Conservation (phyloP, 2,888 invertebrate genomes). For the Idaea aversata region DNA sequence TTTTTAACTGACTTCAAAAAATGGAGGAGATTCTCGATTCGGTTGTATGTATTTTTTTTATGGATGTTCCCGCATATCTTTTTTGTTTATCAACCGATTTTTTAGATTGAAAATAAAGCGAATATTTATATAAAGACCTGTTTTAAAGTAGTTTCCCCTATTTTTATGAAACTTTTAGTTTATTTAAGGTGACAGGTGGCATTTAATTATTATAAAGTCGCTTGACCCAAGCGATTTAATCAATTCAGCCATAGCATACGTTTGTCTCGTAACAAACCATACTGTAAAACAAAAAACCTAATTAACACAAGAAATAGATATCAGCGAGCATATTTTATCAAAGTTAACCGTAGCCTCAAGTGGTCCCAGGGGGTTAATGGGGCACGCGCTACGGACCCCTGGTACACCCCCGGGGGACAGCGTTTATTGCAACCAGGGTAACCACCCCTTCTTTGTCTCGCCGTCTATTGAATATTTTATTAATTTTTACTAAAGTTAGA, state of each 20-base stretch:
- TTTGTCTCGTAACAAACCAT: not conserved
- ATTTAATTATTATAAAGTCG: not conserved
- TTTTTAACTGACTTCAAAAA: too few species aligned
- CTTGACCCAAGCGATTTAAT: not conserved
- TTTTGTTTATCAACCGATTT: too few species aligned
- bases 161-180: too few species aligned
- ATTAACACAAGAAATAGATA: not conserved
- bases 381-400: not conserved
- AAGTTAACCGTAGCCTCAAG: not conserved
- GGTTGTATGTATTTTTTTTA: too few species aligned
- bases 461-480: constrained; percentile 65
- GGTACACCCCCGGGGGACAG: constrained; percentile 32
- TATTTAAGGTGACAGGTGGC: too few species aligned
- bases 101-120: too few species aligned
- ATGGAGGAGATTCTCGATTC: too few species aligned
- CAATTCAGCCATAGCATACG: not conserved
- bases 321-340: not conserved
- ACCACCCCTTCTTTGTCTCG: constrained; percentile 43
- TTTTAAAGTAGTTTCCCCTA: too few species aligned
- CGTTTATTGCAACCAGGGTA: constrained; percentile 47
- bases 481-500: constrained; percentile 37
- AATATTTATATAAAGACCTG: too few species aligned
- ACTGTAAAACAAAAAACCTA: not conserved
- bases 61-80: too few species aligned
- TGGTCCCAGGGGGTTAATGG: not conserved